phyloP scores from a whole-genome alignment of 2,113 vertebrate genomes.

The Stegostoma tigrinum region DNA sequence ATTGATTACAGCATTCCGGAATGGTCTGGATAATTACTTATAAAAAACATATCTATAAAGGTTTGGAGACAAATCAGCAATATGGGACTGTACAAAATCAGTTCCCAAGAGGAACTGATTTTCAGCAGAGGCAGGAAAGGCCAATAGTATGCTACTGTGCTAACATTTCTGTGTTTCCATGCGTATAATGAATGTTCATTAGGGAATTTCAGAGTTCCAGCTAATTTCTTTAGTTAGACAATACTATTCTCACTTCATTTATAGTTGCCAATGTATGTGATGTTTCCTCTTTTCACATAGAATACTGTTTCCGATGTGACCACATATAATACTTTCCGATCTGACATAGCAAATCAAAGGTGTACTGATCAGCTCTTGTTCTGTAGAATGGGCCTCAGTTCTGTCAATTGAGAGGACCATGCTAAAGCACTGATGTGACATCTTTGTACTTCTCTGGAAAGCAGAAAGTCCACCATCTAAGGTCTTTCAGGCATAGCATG shows the following conservation, averaged over 20 bases:
- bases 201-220: background rate
- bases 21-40: slow-evolving; percentile 20
- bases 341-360: background rate
- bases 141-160: background rate
- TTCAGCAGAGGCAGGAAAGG: background rate
- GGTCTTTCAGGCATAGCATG: too few relatives aligned
- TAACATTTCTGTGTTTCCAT: background rate
- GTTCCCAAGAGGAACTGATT: background rate
- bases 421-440: background rate
- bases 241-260: background rate
- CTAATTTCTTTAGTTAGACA: background rate
- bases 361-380: background rate
- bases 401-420: background rate
- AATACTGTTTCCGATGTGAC: too few relatives aligned
- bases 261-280: background rate
- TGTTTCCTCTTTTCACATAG: background rate
- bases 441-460: background rate
- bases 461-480: too few relatives aligned
- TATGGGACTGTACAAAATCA: background rate
- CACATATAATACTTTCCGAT: background rate
- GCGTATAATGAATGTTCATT: background rate
- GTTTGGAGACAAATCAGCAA: background rate
- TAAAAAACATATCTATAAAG: background rate
- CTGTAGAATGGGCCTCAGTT: background rate
- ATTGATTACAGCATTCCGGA: background rate